A percentile compares a stretch with the other conserved stretches of the same genome.
phyloP scores from a whole-genome alignment of 2,888 invertebrate species.

The Luffia ferchaultella region DNA sequence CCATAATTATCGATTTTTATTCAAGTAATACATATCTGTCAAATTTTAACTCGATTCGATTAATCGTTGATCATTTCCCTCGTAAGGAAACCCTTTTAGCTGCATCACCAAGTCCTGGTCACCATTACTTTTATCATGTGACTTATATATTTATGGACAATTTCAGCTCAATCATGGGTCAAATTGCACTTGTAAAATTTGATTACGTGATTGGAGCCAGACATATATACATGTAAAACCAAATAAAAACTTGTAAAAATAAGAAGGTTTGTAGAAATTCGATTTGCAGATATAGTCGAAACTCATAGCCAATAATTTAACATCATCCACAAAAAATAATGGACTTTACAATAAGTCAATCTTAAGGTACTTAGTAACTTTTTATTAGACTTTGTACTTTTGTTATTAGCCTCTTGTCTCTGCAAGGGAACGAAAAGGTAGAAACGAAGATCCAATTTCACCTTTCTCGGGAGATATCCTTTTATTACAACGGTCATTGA shows the following conservation, averaged over 20 bases:
- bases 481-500: background rate
- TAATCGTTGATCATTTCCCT: too few species aligned
- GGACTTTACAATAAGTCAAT: background rate
- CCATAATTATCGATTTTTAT: too few species aligned
- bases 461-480: background rate
- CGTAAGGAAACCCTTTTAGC: too few species aligned
- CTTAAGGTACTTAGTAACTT: background rate
- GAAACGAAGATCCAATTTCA: background rate
- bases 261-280: background rate
- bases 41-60: too few species aligned
- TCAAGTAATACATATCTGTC: too few species aligned
- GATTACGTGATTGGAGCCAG: background rate
- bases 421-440: background rate
- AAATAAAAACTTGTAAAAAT: background rate
- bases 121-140: background rate
- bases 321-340: background rate
- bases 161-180: background rate
- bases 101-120: too few species aligned
- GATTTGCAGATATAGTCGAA: too few species aligned
- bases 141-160: background rate
- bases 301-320: background rate
- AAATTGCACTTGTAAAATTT: background rate
- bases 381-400: background rate
- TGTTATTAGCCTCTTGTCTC: background rate
- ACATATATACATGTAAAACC: background rate